phyloP scores from a whole-genome alignment of 2,888 invertebrate genomes.

The Penaeus monodon region DNA sequence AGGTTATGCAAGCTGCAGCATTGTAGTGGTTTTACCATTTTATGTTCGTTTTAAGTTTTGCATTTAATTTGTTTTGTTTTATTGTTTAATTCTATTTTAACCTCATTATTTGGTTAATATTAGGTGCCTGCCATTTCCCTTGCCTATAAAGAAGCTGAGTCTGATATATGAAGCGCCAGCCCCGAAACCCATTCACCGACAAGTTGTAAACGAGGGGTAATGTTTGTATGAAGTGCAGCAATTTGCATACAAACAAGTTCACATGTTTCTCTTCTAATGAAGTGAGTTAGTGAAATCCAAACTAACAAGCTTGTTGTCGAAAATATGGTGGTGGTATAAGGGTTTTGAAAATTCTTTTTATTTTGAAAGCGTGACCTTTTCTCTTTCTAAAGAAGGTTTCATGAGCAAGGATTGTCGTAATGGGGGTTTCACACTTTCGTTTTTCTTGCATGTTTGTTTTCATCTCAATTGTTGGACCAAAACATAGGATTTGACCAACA shows the following conservation, averaged over 20 bases:
- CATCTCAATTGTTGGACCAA: not conserved
- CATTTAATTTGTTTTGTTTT: not conserved
- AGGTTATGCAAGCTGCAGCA: constrained; percentile 45
- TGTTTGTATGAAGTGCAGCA: constrained; percentile 32
- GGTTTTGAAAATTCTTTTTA: too few relatives aligned
- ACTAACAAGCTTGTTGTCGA: constrained; percentile 29
- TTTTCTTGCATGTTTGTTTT: constrained; percentile 8
- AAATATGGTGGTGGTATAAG: constrained; percentile 19
- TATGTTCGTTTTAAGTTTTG: constrained; percentile 15
- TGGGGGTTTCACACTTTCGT: not conserved
- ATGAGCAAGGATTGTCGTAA: not conserved
- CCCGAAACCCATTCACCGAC: constrained; percentile 89
- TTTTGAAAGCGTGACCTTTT: not conserved
- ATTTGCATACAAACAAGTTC: constrained; percentile 8
- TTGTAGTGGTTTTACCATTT: constrained; percentile 23
- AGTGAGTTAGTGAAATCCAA: constrained; percentile 12
- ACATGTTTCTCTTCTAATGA: not conserved
- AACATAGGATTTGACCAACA: not conserved
- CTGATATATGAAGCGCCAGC: constrained; percentile 95
- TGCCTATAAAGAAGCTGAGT: constrained; percentile 91
- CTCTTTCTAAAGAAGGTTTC: too few relatives aligned
- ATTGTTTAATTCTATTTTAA: constrained; percentile 21
- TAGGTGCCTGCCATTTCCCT: constrained; percentile 92
- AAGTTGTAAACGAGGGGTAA: constrained; percentile 95
- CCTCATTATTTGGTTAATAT: constrained; percentile 35